Base-by-base conservation (phyloP, 1,140 invertebrate species). In the Frieseomelitta varia region DNA sequence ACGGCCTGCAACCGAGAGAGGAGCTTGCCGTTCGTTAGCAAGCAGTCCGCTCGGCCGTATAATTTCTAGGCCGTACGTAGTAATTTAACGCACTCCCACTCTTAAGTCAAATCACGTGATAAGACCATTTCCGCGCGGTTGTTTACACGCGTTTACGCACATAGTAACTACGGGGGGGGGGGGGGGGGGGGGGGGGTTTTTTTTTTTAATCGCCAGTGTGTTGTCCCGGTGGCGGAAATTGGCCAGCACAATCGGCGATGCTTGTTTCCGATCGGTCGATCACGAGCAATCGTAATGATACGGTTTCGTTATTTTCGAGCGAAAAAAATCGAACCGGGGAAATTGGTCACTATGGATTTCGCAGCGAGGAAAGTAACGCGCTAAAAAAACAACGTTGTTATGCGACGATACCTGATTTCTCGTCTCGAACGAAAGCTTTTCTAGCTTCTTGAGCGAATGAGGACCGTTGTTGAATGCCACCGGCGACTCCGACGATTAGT, bases 21-120 rank as follows among this genome's bases (percentile, higher is more conserved):
- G 34, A 39, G 39, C 72, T 19, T n/a, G 77, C 81, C 77, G 34
- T 79, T 88, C 79, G 86, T 85, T 85, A 76, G 58, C 88, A 39
- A 76, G 58, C 88, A 39, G 75, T 75, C 79, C 69, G 69, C 77
- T 88, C 77, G 82, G 21, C 68, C 75, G 85, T 84, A 81, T 87
- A 87, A 90, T 89, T 89, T 90, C 88, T 90, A 81, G 87, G 82
- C 79, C 82, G 85, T 56, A 84, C 76, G 87, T 87, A 90, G 87
- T 87, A 90, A 90, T 88, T 89, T 84, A 89, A 88, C 85, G 87
- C 85, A 79, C 79, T 89, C 84, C 84, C 75, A 82, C 87, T 39
- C 39, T 88, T 88, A 82, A 55, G 79, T 76, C 87, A 82, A 55
- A 75, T 76, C 87, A 75, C 30, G 67, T 51, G 78, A 85, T 88